phyloP scores from a whole-genome alignment of 2,113 vertebrate species.

The Octodon degus region DNA sequence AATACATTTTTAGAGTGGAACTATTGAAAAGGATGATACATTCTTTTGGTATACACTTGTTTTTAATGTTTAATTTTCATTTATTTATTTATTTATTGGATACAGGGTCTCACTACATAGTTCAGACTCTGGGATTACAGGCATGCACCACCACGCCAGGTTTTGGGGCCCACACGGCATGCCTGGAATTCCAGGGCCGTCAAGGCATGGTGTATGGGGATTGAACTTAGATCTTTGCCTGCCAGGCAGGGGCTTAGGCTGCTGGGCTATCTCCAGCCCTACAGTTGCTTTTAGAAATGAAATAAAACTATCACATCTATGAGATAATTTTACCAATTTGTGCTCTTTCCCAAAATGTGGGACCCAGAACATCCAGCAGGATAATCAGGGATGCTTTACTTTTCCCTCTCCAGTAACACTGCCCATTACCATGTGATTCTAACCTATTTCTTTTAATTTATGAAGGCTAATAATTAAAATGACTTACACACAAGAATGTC shows the following conservation, averaged over 20 bases:
- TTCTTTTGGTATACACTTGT: background rate
- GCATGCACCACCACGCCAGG: too few species aligned
- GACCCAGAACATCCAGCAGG: background rate
- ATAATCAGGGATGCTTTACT: background rate
- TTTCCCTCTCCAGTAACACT: background rate
- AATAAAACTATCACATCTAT: background rate
- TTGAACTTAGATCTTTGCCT: too few species aligned
- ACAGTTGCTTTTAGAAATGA: conserved; percentile 33
- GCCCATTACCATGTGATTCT: background rate
- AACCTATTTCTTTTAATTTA: background rate
- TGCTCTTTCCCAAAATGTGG: conserved; percentile 4
- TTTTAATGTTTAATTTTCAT: too few species aligned
- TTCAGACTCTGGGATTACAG: too few species aligned
- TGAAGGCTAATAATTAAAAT: conserved; percentile 7
- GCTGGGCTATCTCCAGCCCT: too few species aligned
- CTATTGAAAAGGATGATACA: conserved; percentile 13
- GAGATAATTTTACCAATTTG: background rate
- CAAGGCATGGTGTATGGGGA: too few species aligned
- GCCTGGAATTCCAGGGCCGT: too few species aligned
- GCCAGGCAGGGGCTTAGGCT: too few species aligned
- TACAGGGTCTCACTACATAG: too few species aligned
- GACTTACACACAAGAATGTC: conserved; percentile 13
- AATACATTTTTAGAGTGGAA: conserved; percentile 35
- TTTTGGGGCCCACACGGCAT: too few species aligned
- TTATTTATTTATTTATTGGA: too few species aligned